Percentiles rank a stretch among this genome's conserved stretches.
Conservation (phyloP, 2,888 invertebrate species). For the Pterostichus madidus region DNA sequence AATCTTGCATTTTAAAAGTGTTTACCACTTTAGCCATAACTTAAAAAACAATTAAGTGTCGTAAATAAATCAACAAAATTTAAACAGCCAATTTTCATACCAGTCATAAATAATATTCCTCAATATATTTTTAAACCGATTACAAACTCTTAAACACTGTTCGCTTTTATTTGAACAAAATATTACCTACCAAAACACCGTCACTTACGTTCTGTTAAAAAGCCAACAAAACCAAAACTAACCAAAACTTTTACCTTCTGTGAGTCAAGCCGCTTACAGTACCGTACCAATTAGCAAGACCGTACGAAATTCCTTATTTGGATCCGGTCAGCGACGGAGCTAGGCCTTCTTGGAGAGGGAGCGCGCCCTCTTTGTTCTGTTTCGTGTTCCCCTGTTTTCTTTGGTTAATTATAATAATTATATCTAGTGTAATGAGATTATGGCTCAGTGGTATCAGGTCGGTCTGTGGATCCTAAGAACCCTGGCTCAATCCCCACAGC, state of each 20-base stretch:
- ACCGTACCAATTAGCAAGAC: constrained; percentile 52
- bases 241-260: constrained; percentile 60
- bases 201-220: constrained; percentile 66
- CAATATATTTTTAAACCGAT: constrained; percentile 54
- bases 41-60: constrained; percentile 34
- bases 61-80: constrained; percentile 57
- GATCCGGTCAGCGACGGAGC: constrained; percentile 2
- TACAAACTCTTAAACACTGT: constrained; percentile 37
- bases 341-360: no score
- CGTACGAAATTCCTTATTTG: constrained; percentile 62
- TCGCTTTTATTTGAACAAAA: constrained; percentile 49
- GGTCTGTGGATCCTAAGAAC: no score
- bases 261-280: constrained; percentile 48
- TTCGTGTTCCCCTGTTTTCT: no score
- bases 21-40: constrained; percentile 12
- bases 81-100: constrained; percentile 48
- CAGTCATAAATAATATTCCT: constrained; percentile 44
- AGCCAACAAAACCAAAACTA: constrained; percentile 68
- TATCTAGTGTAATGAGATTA: no score
- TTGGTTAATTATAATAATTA: no score
- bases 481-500: no score
- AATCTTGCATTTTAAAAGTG: constrained; percentile 7
- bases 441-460: no score
- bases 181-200: constrained; percentile 23
- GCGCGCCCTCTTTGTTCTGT: no score